Percentiles rank a stretch among this genome's conserved stretches.
Conservation (phyloP, 2,113 vertebrate species). For the Halcyon senegalensis region DNA sequence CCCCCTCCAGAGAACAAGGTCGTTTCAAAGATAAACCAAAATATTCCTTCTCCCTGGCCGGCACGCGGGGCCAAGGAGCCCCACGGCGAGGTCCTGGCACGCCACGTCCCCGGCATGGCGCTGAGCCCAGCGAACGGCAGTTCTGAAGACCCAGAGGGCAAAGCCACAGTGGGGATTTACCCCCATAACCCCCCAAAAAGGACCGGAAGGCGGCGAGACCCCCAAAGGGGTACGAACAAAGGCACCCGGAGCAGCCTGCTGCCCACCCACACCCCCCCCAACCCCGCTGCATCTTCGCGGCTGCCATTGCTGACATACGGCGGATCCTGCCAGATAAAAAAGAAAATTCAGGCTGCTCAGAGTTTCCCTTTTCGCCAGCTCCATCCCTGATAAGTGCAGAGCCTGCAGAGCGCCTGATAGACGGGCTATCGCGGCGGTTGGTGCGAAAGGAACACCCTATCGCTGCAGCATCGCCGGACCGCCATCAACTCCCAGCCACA, state of each 20-base stretch:
- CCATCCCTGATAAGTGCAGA: constrained; percentile 90
- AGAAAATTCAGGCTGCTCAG: constrained; percentile 89
- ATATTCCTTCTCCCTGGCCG: not conserved
- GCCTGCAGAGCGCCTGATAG: constrained; percentile 92
- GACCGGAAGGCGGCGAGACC: not conserved
- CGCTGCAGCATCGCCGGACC: constrained; percentile 82
- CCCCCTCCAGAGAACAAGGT: constrained; percentile 85
- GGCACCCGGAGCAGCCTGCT: not conserved
- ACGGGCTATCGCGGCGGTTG: constrained; percentile 85
- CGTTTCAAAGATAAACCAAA: constrained; percentile 79
- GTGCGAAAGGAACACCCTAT: constrained; percentile 82
- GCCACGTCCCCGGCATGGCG: accelerated
- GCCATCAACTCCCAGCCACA: constrained; percentile 83
- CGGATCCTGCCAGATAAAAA: constrained; percentile 70
- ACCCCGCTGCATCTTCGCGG: constrained; percentile 23
- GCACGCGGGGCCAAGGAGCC: constrained; percentile 37
- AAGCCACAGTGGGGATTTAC: not conserved
- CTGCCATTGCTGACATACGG: constrained; percentile 66
- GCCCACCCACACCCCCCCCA: too few relatives aligned
- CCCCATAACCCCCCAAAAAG: not conserved
- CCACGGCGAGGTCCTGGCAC: not conserved
- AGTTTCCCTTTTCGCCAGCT: constrained; percentile 91
- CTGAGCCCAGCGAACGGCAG: not conserved
- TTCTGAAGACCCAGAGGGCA: not conserved
- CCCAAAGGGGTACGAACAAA: accelerated